Conservation (phyloP, 2,888 invertebrate genomes). For the Subacronicta megacephala region DNA sequence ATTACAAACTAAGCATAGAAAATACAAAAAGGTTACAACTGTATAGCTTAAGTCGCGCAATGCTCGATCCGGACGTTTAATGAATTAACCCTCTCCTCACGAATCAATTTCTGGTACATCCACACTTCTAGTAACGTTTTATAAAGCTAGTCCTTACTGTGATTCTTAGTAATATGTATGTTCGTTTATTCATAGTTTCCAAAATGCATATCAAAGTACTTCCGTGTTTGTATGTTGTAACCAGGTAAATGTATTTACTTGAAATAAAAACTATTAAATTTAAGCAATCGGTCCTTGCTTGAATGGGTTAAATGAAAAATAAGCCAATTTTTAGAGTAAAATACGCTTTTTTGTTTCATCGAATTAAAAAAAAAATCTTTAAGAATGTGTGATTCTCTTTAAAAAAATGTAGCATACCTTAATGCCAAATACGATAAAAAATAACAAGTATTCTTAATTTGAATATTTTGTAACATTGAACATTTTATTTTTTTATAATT, state of each 20-base stretch:
- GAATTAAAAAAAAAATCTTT: too few species aligned
- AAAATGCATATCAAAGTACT: conserved; percentile 75
- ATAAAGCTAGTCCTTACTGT: conserved; percentile 83
- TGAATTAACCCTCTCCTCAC: not conserved
- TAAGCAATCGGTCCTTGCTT: conserved; percentile 22
- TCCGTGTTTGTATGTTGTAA: conserved; percentile 59
- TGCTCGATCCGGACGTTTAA: too few species aligned
- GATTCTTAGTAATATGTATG: conserved; percentile 71
- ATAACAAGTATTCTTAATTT: not conserved
- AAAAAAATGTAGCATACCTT: too few species aligned
- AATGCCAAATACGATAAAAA: too few species aligned
- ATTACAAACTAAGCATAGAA: too few species aligned
- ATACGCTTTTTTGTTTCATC: too few species aligned
- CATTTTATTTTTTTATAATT: too few species aligned
- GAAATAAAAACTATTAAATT: conserved; percentile 24
- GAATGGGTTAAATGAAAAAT: not conserved
- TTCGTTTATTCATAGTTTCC: conserved; percentile 60
- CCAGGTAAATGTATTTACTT: conserved; percentile 30
- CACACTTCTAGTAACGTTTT: conserved; percentile 48
- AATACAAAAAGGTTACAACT: too few species aligned
- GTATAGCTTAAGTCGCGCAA: too few species aligned
- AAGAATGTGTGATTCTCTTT: too few species aligned
- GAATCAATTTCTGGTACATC: conserved; percentile 36
- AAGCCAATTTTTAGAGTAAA: not conserved
- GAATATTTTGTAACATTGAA: too few species aligned